These are phyloP conservation scores for Chionis minor DNA, from an alignment of 2,113 vertebrate species.

Conservation along the genomic window DNA sequence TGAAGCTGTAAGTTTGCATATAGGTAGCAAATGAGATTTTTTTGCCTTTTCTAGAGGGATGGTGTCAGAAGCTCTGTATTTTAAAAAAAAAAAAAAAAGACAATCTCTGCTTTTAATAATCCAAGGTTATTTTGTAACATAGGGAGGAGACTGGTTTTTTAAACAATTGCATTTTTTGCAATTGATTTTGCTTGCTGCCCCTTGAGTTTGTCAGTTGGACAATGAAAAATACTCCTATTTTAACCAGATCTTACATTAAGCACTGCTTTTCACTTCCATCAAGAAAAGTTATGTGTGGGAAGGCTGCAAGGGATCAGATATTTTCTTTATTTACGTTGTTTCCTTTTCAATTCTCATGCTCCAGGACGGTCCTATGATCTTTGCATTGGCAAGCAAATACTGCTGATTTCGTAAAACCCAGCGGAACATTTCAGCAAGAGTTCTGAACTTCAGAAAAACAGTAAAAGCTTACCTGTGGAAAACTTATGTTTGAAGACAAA, in stretches of 20 bases:
- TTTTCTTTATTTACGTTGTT: neutral
- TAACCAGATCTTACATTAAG: neutral
- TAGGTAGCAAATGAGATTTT: neutral
- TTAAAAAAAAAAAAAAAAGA: neutral
- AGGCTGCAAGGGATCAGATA: neutral
- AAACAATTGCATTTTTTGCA: neutral
- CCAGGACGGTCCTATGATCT: neutral
- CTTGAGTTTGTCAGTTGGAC: neutral
- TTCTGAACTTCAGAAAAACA: neutral
- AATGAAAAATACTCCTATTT: neutral
- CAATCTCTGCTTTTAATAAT: constrained; percentile 3
- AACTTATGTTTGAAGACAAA: neutral
- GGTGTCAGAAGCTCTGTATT: neutral
- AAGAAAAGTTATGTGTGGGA: neutral
- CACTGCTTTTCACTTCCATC: neutral
- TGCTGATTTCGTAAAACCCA: neutral
- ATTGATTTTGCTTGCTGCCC: neutral
- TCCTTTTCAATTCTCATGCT: neutral
- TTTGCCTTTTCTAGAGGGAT: neutral
- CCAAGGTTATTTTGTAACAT: neutral
- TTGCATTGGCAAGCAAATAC: neutral
- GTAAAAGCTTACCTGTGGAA: neutral
- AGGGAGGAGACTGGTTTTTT: neutral
- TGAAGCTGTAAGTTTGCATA: neutral
- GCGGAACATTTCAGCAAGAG: neutral